Percentiles rank a stretch among this genome's conserved stretches.
Evolutionary conservation across 2,113 vertebrate species (phyloP).

Genomic region (Chionomys nivalis): DNA sequence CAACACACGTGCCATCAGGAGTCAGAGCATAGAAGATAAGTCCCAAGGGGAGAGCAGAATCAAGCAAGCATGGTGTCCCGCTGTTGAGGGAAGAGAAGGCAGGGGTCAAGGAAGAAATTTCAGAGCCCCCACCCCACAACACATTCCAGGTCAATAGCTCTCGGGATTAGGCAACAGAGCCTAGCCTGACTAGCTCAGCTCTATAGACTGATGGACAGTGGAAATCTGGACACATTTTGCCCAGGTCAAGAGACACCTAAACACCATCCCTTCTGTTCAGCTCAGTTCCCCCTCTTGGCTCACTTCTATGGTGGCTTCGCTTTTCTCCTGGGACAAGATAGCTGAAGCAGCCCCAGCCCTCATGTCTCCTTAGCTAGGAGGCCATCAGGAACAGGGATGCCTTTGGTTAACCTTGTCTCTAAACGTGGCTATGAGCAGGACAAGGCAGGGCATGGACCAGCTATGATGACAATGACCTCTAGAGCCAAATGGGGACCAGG

Average conservation of each 20-base stretch:
- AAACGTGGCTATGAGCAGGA: not conserved
- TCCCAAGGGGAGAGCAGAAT: not conserved
- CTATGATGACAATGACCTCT: not conserved
- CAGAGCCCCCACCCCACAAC: not conserved
- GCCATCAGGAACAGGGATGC: not conserved
- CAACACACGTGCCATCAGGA: not conserved
- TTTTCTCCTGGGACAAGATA: not conserved
- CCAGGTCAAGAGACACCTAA: not conserved
- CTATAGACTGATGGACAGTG: not conserved
- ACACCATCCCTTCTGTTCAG: rapidly evolving
- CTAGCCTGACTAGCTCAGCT: not conserved
- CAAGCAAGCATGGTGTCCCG: not conserved
- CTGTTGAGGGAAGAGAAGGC: not conserved
- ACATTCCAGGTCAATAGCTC: not conserved
- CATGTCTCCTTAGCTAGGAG: not conserved
- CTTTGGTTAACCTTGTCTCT: not conserved
- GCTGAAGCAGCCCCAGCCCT: not conserved
- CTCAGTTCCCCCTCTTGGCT: not conserved
- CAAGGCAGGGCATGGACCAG: not conserved
- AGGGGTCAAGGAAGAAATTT: not conserved
- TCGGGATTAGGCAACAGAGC: not conserved
- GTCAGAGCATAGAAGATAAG: not conserved
- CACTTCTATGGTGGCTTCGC: not conserved
- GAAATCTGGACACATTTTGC: not conserved
- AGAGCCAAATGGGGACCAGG: not conserved